phyloP scores from a whole-genome alignment of 2,888 invertebrate species.

The Scrobipalpa costella region DNA sequence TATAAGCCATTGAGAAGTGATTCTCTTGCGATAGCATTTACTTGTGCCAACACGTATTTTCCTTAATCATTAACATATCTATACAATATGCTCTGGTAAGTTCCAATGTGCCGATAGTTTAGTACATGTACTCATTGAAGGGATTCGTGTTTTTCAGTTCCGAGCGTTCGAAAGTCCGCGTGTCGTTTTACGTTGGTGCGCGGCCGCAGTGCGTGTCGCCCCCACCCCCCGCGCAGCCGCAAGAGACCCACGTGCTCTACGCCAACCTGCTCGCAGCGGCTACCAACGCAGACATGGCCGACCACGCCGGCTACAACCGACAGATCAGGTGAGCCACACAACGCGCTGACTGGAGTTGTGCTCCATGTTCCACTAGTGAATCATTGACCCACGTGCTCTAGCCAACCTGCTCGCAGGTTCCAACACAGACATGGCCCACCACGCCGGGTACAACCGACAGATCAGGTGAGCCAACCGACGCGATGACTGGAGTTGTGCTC shows the following conservation, averaged over 20 bases:
- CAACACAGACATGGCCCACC: conserved; percentile 71
- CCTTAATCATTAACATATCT: not conserved
- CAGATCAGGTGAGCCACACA: conserved; percentile 82
- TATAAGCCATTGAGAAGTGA: no score
- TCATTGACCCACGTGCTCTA: conserved; percentile 68
- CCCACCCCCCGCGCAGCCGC: conserved; percentile 80
- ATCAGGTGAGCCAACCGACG: conserved; percentile 78
- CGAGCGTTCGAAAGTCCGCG: conserved; percentile 90
- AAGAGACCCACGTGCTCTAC: conserved; percentile 68
- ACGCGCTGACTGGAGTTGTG: not conserved
- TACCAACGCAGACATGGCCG: conserved; percentile 72
- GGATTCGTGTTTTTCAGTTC: conserved; percentile 78
- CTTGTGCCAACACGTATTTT: not conserved
- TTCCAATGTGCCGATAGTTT: not conserved
- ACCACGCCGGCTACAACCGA: conserved; percentile 81
- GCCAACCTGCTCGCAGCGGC: conserved; percentile 67
- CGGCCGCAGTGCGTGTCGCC: conserved; percentile 86
- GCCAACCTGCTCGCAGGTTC: conserved; percentile 69
- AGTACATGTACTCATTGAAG: not conserved
- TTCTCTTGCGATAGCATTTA: not conserved
- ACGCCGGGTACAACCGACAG: conserved; percentile 83
- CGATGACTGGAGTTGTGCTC: not conserved
- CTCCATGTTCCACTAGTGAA: no score
- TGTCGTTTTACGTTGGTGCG: conserved; percentile 91
- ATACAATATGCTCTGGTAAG: not conserved